phyloP scores from a whole-genome alignment of 2,888 invertebrate species.

The Dorcus parallelipipedus region DNA sequence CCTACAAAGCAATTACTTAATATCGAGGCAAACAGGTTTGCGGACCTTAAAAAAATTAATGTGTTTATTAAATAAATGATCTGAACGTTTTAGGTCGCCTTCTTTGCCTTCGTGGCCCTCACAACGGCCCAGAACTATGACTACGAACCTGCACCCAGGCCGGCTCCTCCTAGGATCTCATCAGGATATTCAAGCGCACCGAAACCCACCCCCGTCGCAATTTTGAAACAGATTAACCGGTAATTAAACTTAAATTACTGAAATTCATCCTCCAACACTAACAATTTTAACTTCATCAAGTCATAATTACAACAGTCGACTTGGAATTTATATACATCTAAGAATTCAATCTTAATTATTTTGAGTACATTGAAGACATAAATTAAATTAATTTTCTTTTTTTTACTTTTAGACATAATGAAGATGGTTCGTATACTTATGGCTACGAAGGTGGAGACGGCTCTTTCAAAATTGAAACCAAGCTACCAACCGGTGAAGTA shows the following conservation, averaged over 20 bases:
- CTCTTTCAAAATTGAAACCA: conserved; percentile 87
- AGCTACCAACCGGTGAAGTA: conserved; percentile 75
- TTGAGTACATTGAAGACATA: too few relatives aligned
- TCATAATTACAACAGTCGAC: too few relatives aligned
- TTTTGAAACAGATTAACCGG: conserved; percentile 85
- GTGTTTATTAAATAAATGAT: not conserved
- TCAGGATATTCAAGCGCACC: conserved; percentile 42
- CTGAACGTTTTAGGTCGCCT: conserved; percentile 13
- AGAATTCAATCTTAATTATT: too few relatives aligned
- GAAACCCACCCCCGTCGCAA: conserved; percentile 66
- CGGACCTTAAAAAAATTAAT: too few relatives aligned
- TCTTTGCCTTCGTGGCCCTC: conserved; percentile 42
- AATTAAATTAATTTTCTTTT: not conserved
- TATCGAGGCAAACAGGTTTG: too few relatives aligned
- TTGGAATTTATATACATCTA: too few relatives aligned
- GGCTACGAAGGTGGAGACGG: conserved; percentile 88
- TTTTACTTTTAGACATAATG: conserved; percentile 64
- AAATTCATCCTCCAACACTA: too few relatives aligned
- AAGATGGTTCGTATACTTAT: conserved; percentile 87
- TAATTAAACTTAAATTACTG: conserved; percentile 34
- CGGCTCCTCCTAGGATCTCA: conserved; percentile 13
- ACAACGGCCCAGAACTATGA: conserved; percentile 54
- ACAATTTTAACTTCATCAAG: too few relatives aligned
- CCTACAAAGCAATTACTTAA: conserved; percentile 2
- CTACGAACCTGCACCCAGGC: conserved; percentile 49